phyloP scores from a whole-genome alignment of 2,113 vertebrate species.

The Polyodon spathula region DNA sequence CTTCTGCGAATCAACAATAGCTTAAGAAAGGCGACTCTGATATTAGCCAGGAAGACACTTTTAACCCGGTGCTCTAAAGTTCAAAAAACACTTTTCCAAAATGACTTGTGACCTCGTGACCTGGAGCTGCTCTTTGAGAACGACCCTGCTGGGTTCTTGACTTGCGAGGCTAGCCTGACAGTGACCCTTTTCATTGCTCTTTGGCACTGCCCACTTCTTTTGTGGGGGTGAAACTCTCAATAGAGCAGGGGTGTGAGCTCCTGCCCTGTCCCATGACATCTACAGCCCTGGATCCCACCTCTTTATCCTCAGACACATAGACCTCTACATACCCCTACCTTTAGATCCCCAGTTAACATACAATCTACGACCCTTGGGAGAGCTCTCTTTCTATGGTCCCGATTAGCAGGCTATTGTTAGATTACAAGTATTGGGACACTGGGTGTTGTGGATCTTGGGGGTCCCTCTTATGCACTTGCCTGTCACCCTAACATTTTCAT shows the following conservation, averaged over 20 bases:
- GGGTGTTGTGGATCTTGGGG: no score
- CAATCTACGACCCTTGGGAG: conserved; percentile 33
- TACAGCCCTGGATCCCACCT: no score
- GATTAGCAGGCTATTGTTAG: conserved; percentile 56
- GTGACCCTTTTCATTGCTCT: no score
- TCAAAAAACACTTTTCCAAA: conserved; percentile 24
- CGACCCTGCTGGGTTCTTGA: no score
- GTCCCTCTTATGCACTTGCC: conserved; percentile 28
- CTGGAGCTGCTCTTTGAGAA: no score
- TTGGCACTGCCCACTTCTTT: no score
- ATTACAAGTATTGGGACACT: no score
- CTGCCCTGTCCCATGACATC: no score
- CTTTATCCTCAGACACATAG: conserved; percentile 30
- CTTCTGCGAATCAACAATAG: conserved; percentile 21
- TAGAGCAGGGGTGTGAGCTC: no score
- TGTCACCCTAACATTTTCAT: no score
- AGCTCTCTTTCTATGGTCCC: conserved; percentile 44
- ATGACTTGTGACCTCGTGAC: conserved; percentile 25
- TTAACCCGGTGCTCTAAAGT: conserved; percentile 38
- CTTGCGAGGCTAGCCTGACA: no score
- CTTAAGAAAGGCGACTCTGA: conserved; percentile 25
- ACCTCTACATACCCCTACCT: conserved; percentile 37
- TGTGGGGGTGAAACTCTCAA: no score
- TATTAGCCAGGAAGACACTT: conserved; percentile 27
- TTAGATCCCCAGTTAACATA: conserved; percentile 30